phyloP scores from a whole-genome alignment of 2,797 vertebrate genomes.

The Intellagama lesueurii region DNA sequence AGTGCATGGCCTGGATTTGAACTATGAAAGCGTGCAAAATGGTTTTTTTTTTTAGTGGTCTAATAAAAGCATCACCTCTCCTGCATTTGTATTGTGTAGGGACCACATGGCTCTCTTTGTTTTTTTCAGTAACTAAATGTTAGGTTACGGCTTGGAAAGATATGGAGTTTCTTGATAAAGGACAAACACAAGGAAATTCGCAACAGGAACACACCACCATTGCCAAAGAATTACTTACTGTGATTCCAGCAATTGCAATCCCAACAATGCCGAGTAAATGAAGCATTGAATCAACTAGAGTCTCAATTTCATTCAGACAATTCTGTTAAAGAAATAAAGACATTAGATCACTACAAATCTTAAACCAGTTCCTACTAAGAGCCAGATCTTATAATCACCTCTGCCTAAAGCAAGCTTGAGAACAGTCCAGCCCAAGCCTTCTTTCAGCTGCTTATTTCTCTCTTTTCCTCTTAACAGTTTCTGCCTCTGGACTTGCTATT shows the following conservation, averaged over 20 bases:
- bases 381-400: neutral
- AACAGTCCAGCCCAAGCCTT: neutral
- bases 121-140: neutral
- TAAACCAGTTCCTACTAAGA: neutral
- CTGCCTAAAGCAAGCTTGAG: neutral
- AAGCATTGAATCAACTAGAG: constrained; percentile 87
- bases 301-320: constrained; percentile 86
- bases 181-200: neutral
- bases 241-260: constrained; percentile 90
- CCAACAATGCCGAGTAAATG: constrained; percentile 91
- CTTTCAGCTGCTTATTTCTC: neutral
- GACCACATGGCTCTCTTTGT: too few species aligned
- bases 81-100: too few species aligned
- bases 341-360: neutral
- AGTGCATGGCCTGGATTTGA: too few species aligned
- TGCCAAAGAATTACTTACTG: constrained; percentile 83
- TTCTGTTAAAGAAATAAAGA: constrained; percentile 78
- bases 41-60: too few species aligned
- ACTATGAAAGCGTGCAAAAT: too few species aligned
- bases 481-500: neutral
- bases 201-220: neutral
- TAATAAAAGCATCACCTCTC: too few species aligned
- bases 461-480: neutral
- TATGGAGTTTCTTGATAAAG: neutral
- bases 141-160: neutral